Conservation (phyloP, 2,888 invertebrate species). For the Ormyrus pomaceus region DNA sequence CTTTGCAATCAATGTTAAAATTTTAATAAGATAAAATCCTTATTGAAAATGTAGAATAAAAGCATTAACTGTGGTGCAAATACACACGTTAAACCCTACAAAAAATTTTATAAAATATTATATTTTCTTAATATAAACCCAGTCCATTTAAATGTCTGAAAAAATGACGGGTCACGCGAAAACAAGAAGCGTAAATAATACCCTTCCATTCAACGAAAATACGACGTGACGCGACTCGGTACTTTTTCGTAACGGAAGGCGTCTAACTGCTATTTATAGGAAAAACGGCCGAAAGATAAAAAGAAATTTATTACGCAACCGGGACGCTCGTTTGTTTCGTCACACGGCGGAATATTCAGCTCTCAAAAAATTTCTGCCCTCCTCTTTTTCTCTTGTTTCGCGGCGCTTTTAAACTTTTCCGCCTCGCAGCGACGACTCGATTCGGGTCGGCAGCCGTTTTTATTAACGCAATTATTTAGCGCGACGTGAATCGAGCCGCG, state of each 20-base stretch:
- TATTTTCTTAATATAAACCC: too few species aligned
- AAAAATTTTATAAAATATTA: too few species aligned
- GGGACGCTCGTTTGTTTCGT: conserved; percentile 12
- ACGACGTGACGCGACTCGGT: background rate
- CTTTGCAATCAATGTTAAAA: too few species aligned
- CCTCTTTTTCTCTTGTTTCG: background rate
- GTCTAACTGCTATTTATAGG: conserved; percentile 25
- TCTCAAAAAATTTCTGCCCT: background rate
- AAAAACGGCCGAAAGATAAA: conserved; percentile 17
- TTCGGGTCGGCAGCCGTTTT: conserved; percentile 15
- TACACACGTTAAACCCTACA: too few species aligned
- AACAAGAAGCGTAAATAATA: too few species aligned
- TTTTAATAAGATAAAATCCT: too few species aligned
- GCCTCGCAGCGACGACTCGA: background rate
- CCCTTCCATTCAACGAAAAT: background rate
- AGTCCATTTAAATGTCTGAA: too few species aligned
- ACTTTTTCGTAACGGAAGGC: conserved; percentile 18
- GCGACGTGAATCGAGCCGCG: background rate
- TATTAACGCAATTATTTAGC: conserved; percentile 44
- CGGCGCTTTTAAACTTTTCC: conserved; percentile 39
- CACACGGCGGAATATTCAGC: background rate
- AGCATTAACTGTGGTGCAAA: too few species aligned
- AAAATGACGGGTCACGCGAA: too few species aligned
- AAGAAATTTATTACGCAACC: conserved; percentile 50
- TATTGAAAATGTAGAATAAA: too few species aligned